Conservation (phyloP, 2,888 invertebrate species). For the Ochlodes sylvanus region DNA sequence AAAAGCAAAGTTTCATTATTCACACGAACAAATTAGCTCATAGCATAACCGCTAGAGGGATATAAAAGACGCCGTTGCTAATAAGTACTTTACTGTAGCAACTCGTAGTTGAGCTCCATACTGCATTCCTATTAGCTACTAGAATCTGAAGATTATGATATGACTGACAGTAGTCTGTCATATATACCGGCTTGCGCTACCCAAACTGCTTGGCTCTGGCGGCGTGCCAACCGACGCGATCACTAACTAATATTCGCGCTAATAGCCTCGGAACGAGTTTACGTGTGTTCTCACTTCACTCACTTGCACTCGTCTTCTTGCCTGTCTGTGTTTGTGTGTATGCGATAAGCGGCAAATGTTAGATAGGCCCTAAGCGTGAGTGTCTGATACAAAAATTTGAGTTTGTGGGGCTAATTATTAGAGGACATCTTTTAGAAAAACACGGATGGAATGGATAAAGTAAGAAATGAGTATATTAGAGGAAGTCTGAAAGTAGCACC, state of each 20-base stretch:
- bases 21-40: neutral
- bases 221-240: slow-evolving; percentile 15
- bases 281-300: no score
- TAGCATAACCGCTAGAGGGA: neutral
- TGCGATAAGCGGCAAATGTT: neutral
- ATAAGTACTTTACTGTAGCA: no score
- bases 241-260: slow-evolving; percentile 22
- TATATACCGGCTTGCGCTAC: neutral
- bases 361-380: neutral
- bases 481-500: no score
- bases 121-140: no score
- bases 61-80: neutral
- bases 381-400: neutral
- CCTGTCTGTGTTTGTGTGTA: neutral
- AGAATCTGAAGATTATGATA: neutral
- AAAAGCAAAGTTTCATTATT: no score
- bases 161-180: slow-evolving; percentile 4
- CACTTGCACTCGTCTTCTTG: neutral
- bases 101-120: no score
- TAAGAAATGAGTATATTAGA: no score
- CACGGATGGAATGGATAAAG: no score
- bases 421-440: no score
- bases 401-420: no score
- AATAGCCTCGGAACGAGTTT: slow-evolving; percentile 6
- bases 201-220: slow-evolving; percentile 8